A percentile compares a stretch with the other conserved stretches of the same genome.
These are phyloP conservation scores for Calephelis nemesis DNA, from an alignment of 1,140 invertebrate species.

Conservation along the genomic window DNA sequence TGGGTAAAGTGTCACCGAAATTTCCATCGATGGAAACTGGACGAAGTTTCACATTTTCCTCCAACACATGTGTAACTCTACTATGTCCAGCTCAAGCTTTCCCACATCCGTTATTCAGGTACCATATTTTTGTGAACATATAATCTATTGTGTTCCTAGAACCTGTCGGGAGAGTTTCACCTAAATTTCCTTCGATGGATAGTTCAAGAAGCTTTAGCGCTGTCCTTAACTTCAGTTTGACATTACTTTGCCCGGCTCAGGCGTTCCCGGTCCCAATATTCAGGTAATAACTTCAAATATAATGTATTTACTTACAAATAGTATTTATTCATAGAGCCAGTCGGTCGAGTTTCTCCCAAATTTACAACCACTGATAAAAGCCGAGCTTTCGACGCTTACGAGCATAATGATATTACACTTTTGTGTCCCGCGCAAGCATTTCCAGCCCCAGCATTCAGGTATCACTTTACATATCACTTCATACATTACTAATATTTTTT, in stretches of 20 bases:
- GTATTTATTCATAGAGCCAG: slow-evolving; percentile 82
- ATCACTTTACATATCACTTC: slow-evolving; percentile 50
- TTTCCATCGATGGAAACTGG: slow-evolving; percentile 79
- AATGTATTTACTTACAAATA: slow-evolving; percentile 27
- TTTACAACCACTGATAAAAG: slow-evolving; percentile 85
- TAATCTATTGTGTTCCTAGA: slow-evolving; percentile 78
- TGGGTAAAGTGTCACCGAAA: slow-evolving; percentile 81
- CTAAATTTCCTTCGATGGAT: slow-evolving; percentile 82
- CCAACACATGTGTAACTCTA: slow-evolving; percentile 64
- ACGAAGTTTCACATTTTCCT: slow-evolving; percentile 80
- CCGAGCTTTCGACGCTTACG: slow-evolving; percentile 80
- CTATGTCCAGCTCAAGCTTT: slow-evolving; percentile 85
- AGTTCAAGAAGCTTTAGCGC: slow-evolving; percentile 83
- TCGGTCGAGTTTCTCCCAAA: slow-evolving; percentile 87
- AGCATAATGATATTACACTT: slow-evolving; percentile 79
- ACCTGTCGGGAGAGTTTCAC: slow-evolving; percentile 85
- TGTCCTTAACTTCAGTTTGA: slow-evolving; percentile 80
- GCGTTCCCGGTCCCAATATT: slow-evolving; percentile 83
- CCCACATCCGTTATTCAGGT: slow-evolving; percentile 79
- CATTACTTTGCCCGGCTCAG: slow-evolving; percentile 82
- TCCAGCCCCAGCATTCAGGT: slow-evolving; percentile 86
- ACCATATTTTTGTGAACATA: slow-evolving; percentile 47
- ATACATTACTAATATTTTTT: slow-evolving; percentile 44
- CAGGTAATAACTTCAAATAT: slow-evolving; percentile 77
- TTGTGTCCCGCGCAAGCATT: slow-evolving; percentile 86